Evolutionary conservation across 2,888 invertebrate species (phyloP).

Genomic region (Sesia bembeciformis): DNA sequence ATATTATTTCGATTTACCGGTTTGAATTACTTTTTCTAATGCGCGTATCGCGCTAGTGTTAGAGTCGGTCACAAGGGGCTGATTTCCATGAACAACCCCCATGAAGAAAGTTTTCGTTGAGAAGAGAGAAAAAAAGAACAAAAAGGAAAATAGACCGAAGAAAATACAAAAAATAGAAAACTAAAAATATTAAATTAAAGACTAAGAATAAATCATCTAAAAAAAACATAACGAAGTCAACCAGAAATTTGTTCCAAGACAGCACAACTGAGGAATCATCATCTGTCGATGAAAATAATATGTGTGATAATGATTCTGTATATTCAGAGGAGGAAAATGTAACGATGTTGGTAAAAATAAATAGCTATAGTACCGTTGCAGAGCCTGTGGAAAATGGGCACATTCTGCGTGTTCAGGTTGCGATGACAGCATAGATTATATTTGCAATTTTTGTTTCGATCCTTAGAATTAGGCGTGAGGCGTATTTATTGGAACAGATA

Average conservation of each 20-base stretch:
- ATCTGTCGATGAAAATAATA: background rate
- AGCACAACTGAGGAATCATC: background rate
- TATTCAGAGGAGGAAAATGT: slow-evolving; percentile 1
- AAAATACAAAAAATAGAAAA: slow-evolving; percentile 3
- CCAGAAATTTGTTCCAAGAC: background rate
- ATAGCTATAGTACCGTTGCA: background rate
- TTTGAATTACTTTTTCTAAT: no score
- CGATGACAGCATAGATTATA: no score
- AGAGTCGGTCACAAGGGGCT: no score
- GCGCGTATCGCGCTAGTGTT: no score
- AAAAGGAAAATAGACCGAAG: slow-evolving; percentile 6
- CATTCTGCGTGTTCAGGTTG: background rate
- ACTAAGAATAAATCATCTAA: background rate
- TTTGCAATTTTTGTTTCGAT: no score
- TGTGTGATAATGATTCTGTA: background rate
- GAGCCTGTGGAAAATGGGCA: background rate
- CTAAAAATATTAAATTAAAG: background rate
- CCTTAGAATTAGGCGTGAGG: no score
- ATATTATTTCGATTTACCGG: no score
- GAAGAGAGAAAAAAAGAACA: slow-evolving; percentile 6
- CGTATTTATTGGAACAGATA: no score
- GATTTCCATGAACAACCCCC: no score
- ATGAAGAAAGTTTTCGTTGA: slow-evolving; percentile 1
- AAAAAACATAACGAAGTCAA: background rate
- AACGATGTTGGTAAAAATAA: background rate